Evolutionary conservation across 2,797 vertebrate species (phyloP), one percentile per base, ranked within the genome.

Genomic region (Tapirus indicus): DNA sequence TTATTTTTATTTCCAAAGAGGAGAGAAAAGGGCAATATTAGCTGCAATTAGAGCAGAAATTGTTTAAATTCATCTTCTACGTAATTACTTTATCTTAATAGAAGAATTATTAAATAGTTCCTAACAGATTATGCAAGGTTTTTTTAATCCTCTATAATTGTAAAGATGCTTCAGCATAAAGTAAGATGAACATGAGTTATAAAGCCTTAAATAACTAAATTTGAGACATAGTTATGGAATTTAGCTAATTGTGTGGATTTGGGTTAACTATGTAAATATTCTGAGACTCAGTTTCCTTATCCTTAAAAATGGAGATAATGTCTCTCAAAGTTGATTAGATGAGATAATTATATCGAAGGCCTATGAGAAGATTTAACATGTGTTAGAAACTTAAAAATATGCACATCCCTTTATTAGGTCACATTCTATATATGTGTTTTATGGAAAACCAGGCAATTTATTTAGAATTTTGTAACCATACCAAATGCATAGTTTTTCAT

Each of bases 51-150:
- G 82, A 88, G 35, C 17, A 62, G 62, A 94, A 88, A 82, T 91
- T 60, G 94, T 72, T 96, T 75, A 87, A 90, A 23, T 71, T 85
- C 6, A 88, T 93, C 77, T 90, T 95, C 56, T 60, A 56, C 14
- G 20, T 78, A 88, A 84, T 74, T 74, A 82, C 14, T 94, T 75
- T 94, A 47, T 71, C 69, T 62, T 68, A 91, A 20, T n/a, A 82
- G 54, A 77, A 44, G 9, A 52, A 52, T 58, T 77, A 77, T 80
- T 91, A 35, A 82, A 21, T 54, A 41, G 35, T 79, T 92, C 18
- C 13, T 87, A 44, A 21, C 11, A 90, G 21, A 90, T 75, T 88
- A 62, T 49, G 14, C 8, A 18, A 41, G 32, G 9, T 47, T 56
- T 88, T 49, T 60, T 32, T 23, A 23, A 60, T 35, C 1, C 1